These are phyloP conservation scores for Fabriciana adippe DNA, from an alignment of 2,888 invertebrate genomes.

Conservation along the genomic window DNA sequence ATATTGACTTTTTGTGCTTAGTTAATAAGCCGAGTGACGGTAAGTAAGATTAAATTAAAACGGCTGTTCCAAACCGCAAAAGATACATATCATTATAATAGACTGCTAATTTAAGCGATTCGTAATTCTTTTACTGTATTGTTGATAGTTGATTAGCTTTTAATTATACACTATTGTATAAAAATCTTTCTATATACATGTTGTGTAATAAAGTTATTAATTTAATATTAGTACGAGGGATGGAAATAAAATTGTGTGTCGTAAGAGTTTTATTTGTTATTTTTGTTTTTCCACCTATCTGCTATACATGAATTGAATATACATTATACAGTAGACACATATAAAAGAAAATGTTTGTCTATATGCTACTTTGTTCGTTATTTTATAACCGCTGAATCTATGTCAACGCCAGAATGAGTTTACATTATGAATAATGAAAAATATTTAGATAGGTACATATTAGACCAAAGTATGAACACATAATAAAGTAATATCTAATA, in stretches of 20 bases:
- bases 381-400: too few species aligned
- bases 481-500: too few species aligned
- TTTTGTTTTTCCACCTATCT: too few species aligned
- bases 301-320: background rate
- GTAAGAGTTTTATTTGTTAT: conserved; percentile 61
- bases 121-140: conserved; percentile 79
- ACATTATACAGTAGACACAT: background rate
- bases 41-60: conserved; percentile 48
- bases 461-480: too few species aligned
- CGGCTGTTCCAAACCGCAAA: conserved; percentile 81
- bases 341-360: background rate
- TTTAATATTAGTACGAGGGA: conserved; percentile 60
- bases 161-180: conserved; percentile 82
- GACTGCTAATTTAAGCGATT: conserved; percentile 78
- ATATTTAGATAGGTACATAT: too few species aligned
- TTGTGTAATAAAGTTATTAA: conserved; percentile 77
- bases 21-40: conserved; percentile 19
- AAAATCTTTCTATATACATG: conserved; percentile 82
- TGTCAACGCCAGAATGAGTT: too few species aligned
- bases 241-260: conserved; percentile 79
- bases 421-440: too few species aligned
- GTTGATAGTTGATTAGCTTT: conserved; percentile 75
- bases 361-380: too few species aligned
- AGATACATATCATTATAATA: conserved; percentile 82
- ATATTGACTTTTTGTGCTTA: too few species aligned